These are phyloP conservation scores for Sebastes matsubarae DNA, from an alignment of 2,797 vertebrate genomes.

Conservation along the genomic window DNA sequence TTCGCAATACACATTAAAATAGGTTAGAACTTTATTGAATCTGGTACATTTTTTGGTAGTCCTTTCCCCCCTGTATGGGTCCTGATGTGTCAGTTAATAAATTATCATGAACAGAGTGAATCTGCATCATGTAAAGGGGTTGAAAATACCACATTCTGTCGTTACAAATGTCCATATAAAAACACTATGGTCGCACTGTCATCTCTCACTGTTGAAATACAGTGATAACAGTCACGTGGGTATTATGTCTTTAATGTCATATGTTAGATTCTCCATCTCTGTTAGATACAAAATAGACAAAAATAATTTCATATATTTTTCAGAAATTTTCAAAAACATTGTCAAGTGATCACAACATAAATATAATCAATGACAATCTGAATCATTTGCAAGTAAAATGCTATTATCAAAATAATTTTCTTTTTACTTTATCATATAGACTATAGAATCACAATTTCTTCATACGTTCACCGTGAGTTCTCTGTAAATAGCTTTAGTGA, in stretches of 20 bases:
- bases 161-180: conserved; percentile 74
- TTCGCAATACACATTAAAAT: conserved; percentile 44
- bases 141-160: conserved; percentile 71
- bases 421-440: conserved; percentile 65
- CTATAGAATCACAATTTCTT: conserved; percentile 54
- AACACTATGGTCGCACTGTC: conserved; percentile 53
- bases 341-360: conserved; percentile 68
- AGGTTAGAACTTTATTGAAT: conserved; percentile 62
- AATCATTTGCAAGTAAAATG: conserved; percentile 59
- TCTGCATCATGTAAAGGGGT: conserved; percentile 60
- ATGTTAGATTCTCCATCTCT: conserved; percentile 70
- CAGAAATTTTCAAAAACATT: conserved; percentile 69
- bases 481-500: conserved; percentile 55
- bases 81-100: conserved; percentile 47
- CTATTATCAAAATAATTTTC: conserved; percentile 78
- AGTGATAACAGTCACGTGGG: conserved; percentile 66
- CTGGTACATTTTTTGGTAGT: conserved; percentile 62
- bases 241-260: conserved; percentile 68
- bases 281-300: conserved; percentile 82
- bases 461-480: conserved; percentile 37
- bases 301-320: conserved; percentile 78
- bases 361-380: conserved; percentile 67
- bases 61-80: conserved; percentile 6
- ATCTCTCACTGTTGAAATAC: conserved; percentile 52
- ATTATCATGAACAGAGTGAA: conserved; percentile 49